A percentile compares a stretch with the other conserved stretches of the same genome.
These are phyloP conservation scores for Phalacrocorax pelagicus DNA, from an alignment of 2,113 vertebrate genomes.

Conservation along the genomic window DNA sequence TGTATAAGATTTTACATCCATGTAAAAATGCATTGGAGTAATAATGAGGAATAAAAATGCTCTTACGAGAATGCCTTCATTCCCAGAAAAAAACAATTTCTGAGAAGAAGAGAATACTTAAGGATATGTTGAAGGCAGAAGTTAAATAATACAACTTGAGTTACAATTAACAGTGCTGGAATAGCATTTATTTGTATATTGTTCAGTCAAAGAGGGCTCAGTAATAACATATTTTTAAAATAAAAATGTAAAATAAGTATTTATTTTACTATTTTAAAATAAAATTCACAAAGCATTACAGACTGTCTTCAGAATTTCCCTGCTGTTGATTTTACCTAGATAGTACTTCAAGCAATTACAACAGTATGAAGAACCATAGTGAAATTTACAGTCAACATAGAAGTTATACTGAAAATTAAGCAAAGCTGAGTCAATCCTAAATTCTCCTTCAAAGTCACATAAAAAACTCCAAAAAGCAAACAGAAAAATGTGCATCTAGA, in stretches of 20 bases:
- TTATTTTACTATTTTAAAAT: background rate
- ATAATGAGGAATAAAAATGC: background rate
- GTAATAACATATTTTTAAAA: background rate
- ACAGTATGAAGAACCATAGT: background rate
- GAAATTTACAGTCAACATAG: background rate
- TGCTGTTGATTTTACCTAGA: background rate
- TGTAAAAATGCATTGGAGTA: background rate
- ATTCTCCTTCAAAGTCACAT: background rate
- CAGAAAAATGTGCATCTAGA: background rate
- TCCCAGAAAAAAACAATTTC: background rate
- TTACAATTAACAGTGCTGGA: background rate
- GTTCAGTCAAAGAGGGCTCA: background rate
- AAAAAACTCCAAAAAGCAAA: accelerated
- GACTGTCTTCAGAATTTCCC: background rate
- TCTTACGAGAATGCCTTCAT: background rate
- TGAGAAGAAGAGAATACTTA: background rate
- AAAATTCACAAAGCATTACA: background rate
- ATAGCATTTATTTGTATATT: background rate
- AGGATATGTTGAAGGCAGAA: background rate
- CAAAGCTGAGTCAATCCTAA: background rate
- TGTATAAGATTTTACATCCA: background rate
- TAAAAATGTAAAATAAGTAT: background rate
- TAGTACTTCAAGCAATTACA: background rate
- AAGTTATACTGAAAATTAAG: background rate
- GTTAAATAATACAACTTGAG: background rate